A percentile compares a stretch with the other conserved stretches of the same genome.
Conservation (phyloP, 2,113 vertebrate species). For the Pholis gunnellus region DNA sequence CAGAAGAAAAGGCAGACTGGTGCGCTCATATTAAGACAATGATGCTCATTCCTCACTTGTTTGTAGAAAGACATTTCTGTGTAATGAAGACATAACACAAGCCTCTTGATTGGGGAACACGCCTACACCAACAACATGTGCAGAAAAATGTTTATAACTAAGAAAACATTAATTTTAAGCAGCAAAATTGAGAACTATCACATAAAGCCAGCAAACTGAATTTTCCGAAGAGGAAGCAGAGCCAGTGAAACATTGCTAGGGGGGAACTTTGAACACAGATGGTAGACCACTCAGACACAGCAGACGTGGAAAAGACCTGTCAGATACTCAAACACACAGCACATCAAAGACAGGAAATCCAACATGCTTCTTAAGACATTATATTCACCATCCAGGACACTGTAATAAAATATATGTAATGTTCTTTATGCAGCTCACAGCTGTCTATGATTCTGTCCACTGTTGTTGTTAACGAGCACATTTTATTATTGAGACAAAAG, state of each 20-base stretch:
- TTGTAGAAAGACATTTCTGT: background rate
- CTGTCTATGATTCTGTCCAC: background rate
- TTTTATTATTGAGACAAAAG: background rate
- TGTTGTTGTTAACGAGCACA: background rate
- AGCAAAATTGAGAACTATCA: background rate
- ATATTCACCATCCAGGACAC: background rate
- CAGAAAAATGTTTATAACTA: background rate
- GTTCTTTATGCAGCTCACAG: background rate
- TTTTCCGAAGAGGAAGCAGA: slow-evolving; percentile 7
- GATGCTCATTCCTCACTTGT: background rate
- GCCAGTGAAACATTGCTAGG: slow-evolving; percentile 9
- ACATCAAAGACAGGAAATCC: slow-evolving; percentile 33
- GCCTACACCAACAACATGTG: background rate
- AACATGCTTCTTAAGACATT: background rate
- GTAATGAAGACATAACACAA: background rate
- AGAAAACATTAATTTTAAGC: background rate
- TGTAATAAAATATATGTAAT: background rate
- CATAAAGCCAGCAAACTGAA: background rate
- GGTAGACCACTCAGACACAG: slow-evolving; percentile 46
- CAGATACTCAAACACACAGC: slow-evolving; percentile 24
- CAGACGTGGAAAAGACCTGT: slow-evolving; percentile 35
- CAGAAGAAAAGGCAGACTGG: background rate
- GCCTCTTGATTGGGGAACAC: background rate
- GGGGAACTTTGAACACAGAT: slow-evolving; percentile 26
- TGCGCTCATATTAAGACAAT: background rate